Evolutionary conservation across 2,113 vertebrate species (phyloP).

Genomic region (Gnathonemus echidnorhynchus): DNA sequence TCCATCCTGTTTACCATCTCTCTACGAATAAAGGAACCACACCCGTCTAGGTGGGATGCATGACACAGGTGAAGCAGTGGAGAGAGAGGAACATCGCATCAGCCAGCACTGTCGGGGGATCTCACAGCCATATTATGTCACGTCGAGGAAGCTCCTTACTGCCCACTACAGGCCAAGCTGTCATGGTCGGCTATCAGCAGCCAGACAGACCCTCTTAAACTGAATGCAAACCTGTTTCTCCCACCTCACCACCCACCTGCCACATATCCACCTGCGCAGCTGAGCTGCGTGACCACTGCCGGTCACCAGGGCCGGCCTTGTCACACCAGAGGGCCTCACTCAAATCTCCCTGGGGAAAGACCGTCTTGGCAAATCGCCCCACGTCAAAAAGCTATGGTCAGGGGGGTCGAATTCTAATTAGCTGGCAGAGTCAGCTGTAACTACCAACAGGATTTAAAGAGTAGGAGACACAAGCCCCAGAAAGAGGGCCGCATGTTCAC

Average conservation of each 20-base stretch:
- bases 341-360: not conserved
- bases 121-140: not conserved
- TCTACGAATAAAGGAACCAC: not conserved
- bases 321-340: not conserved
- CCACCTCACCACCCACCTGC: not conserved
- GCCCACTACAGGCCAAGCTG: not conserved
- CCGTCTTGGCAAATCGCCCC: not conserved
- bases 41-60: not conserved
- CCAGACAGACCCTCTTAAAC: not conserved
- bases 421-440: not conserved
- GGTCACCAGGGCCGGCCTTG: not conserved
- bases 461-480: not conserved
- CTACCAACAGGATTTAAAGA: not conserved
- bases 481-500: not conserved
- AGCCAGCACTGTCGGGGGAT: not conserved
- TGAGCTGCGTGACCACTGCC: not conserved
- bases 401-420: not conserved
- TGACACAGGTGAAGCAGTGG: not conserved
- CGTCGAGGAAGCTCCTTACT: not conserved
- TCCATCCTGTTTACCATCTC: not conserved
- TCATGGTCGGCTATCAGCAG: not conserved
- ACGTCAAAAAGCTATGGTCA: not conserved
- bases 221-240: not conserved
- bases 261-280: not conserved
- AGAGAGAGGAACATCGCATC: not conserved